phyloP scores from a whole-genome alignment of 2,113 vertebrate species.

The Chloropsis cyanopogon region DNA sequence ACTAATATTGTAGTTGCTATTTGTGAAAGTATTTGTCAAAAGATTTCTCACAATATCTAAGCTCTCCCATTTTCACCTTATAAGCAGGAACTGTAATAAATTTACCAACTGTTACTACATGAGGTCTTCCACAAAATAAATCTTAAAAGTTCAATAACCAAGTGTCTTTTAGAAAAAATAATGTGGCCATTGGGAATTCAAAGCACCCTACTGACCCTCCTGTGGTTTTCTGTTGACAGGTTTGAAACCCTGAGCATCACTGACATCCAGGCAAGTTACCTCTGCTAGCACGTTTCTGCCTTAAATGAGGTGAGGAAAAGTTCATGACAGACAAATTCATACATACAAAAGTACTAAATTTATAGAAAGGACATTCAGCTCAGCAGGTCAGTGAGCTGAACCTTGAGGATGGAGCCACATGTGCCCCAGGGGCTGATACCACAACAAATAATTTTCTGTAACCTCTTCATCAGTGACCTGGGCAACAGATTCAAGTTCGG shows the following conservation, averaged over 20 bases:
- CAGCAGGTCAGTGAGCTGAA: neutral
- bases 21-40: neutral
- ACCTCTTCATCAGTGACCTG: neutral
- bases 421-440: neutral
- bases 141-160: neutral
- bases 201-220: neutral
- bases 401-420: neutral
- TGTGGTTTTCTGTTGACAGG: neutral
- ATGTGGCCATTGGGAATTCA: fast-evolving
- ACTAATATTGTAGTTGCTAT: neutral
- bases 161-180: neutral
- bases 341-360: neutral
- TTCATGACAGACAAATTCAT: neutral
- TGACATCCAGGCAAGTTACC: neutral
- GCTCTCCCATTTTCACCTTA: neutral
- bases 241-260: neutral
- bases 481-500: neutral
- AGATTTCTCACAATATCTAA: neutral
- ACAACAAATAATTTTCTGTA: neutral
- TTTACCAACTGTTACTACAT: neutral
- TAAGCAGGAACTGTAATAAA: neutral
- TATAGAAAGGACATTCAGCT: neutral
- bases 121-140: neutral
- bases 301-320: neutral
- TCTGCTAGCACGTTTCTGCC: neutral